Base-by-base conservation (phyloP, 2,888 invertebrate genomes). In the Leistus spinibarbis region DNA sequence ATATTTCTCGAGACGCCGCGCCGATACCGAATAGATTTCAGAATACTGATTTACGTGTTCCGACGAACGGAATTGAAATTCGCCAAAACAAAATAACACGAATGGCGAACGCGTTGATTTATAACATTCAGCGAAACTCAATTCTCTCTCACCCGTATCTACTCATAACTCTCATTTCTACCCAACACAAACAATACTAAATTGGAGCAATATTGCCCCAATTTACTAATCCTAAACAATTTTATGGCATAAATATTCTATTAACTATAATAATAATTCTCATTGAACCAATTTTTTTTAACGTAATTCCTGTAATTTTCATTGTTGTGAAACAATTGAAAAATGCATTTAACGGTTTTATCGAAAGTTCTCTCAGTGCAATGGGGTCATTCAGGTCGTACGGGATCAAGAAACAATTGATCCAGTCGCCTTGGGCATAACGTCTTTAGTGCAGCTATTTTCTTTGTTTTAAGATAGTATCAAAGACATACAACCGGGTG, bases 21-120 rank as follows among this genome's bases (percentile, higher is more conserved):
- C 4, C 7, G 40, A 16, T 5, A 20, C 17, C 62, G 62, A 62
- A 62, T 24, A 24, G 62, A 13, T 23, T 65, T 65, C 65, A 16
- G 27, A 65, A 24, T 65, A 24, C 40, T 53, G 54, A 66, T 66
- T 66, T 66, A 66, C 66, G 22, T 66, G 66, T 19, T 40, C 9
- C 66, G 54, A 19, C 53, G 54, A 13, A 9, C 17, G 66, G 54
- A 66, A 66, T 66, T 66, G 66, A 66, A 66, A 66, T 54, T 66
- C 22, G 17, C 16, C 53, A 40, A 9, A 54, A 40, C 54, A 66
- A 53, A 64, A 64, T 10, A 64, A 66, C 16, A 63, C 10, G 9
- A 63, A 2, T 40, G 1, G 40, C 40, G 40, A n/a, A n/a, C n/a
- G n/a, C n/a, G n/a, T n/a, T n/a, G n/a, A n/a, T n/a, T n/a, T n/a